Conservation (phyloP, 2,113 vertebrate genomes). For the Pachyramphus minor region DNA sequence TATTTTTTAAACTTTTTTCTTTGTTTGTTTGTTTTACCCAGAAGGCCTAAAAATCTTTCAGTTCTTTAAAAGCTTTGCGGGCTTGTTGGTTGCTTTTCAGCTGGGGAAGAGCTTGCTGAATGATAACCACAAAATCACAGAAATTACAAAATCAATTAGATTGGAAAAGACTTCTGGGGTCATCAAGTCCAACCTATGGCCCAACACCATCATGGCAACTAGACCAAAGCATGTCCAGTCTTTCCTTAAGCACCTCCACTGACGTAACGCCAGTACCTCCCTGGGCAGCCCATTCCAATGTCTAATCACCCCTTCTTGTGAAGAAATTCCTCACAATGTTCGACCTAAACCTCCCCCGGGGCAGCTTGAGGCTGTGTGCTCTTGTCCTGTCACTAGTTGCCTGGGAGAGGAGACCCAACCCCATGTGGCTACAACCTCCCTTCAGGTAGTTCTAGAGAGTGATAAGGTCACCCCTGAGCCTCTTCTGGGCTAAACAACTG, state of each 20-base stretch:
- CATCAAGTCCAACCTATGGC: no score
- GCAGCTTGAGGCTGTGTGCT: accelerated
- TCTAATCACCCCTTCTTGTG: not conserved
- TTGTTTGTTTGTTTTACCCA: accelerated
- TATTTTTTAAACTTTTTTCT: not conserved
- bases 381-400: not conserved
- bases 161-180: not conserved
- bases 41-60: accelerated
- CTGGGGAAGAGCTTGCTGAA: accelerated
- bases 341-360: not conserved
- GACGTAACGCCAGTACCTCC: not conserved
- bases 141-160: not conserved
- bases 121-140: not conserved
- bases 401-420: not conserved
- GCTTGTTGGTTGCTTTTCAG: not conserved
- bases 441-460: not conserved
- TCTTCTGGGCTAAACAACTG: accelerated
- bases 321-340: not conserved
- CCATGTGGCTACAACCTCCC: not conserved
- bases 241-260: no score
- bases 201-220: accelerated
- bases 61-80: no score
- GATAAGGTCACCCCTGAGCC: not conserved
- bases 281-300: accelerated
- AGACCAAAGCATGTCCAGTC: no score